Percentiles rank a stretch among this genome's conserved stretches.
phyloP scores from a whole-genome alignment of 2,113 vertebrate species.

The Stictonetta naevosa region DNA sequence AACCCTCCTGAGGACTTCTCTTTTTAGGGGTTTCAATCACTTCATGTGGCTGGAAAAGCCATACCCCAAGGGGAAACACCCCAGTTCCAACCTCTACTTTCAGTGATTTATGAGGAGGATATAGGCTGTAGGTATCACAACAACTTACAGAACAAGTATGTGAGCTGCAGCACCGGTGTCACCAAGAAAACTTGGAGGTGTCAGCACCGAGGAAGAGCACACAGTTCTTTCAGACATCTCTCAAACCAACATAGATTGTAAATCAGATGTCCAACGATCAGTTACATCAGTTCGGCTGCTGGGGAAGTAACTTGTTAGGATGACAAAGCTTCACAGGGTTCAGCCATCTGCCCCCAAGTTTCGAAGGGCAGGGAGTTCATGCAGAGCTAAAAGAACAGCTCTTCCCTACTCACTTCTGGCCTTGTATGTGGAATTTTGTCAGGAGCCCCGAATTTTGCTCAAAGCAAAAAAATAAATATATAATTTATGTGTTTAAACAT shows the following conservation, averaged over 20 bases:
- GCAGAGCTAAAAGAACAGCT: not conserved
- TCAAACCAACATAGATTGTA: not conserved
- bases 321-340: not conserved
- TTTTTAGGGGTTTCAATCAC: not conserved
- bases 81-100: not conserved
- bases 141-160: not conserved
- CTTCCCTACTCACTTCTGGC: not conserved
- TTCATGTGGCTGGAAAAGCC: not conserved
- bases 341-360: not conserved
- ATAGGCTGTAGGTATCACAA: not conserved
- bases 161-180: not conserved
- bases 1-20: not conserved
- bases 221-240: not conserved
- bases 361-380: rapidly evolving
- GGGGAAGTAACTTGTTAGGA: not conserved
- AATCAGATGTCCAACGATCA: not conserved
- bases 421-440: not conserved
- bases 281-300: not conserved
- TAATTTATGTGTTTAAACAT: not conserved
- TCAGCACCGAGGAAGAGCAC: not conserved
- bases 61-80: not conserved
- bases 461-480: not conserved
- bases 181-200: not conserved
- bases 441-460: not conserved
- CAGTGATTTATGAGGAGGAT: not conserved